Evolutionary conservation across 1,140 invertebrate species (phyloP).

Genomic region (Pseudoatta argentina): DNA sequence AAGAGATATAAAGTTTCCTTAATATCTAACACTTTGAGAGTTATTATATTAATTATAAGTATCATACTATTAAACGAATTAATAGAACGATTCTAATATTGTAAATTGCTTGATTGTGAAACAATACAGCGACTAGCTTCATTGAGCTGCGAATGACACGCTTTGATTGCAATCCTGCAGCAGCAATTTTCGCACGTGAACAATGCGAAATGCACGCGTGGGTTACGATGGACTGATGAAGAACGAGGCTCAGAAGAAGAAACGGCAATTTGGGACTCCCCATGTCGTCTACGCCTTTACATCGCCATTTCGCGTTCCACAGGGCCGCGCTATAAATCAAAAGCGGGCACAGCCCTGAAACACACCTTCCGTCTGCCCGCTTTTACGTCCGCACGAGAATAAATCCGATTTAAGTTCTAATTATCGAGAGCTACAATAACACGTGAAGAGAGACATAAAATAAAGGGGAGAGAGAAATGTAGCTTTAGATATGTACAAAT

Average conservation of each 20-base stretch:
- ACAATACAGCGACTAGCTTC: not conserved
- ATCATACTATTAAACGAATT: not conserved
- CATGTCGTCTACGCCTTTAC: slow-evolving; percentile 69
- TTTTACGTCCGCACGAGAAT: slow-evolving; percentile 23
- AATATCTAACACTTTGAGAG: not conserved
- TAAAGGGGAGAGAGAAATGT: not conserved
- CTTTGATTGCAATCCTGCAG: slow-evolving; percentile 29
- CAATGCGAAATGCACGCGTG: slow-evolving; percentile 65
- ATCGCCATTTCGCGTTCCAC: slow-evolving; percentile 71
- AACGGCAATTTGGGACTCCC: slow-evolving; percentile 76
- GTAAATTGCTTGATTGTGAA: slow-evolving; percentile 8
- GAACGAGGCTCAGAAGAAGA: slow-evolving; percentile 66
- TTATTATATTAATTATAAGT: not conserved
- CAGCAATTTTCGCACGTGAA: slow-evolving; percentile 9
- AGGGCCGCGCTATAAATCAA: slow-evolving; percentile 70
- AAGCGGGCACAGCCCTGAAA: slow-evolving; percentile 47
- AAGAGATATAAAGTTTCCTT: not conserved
- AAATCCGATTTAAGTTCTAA: slow-evolving; percentile 63
- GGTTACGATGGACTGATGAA: slow-evolving; percentile 69
- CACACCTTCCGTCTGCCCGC: slow-evolving; percentile 53
- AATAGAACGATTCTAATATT: not conserved
- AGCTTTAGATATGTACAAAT: not conserved
- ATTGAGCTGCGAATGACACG: slow-evolving; percentile 11
- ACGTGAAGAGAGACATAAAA: not conserved
- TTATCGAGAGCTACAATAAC: slow-evolving; percentile 32